Evolutionary conservation across 2,888 invertebrate genomes (phyloP), one percentile per base, ranked within the genome.

Genomic region (Athalia rosae): DNA sequence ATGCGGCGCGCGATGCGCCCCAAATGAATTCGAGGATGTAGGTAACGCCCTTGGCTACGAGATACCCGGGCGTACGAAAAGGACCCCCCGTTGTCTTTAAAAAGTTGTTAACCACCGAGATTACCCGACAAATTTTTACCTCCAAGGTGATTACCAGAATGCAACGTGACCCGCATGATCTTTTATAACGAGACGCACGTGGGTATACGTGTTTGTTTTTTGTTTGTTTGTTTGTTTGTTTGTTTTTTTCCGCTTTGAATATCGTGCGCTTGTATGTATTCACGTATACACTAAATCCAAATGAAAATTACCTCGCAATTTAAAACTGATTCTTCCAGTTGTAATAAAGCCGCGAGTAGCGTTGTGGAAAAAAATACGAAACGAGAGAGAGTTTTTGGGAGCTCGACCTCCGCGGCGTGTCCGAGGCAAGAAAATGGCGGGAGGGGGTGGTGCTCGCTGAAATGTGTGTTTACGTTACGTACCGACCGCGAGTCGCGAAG

Each of bases 391-490:
- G n/a, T 28, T 28, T 28, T 28, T 28, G 28, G 28, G 28, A 56
- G 56, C 71, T 58, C 13, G 13, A 71, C 58, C 13, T 58, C 50
- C 53, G 45, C 64, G 11, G 50, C 2, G 56, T 13, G 45, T 71
- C 56, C 48, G 13, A 58, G 15, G 56, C 77, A 62, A 74, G 77
- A 62, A 67, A 59, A 73, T 74, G 73, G 63, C 15, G 61, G 28
- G 28, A 28, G 28, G 50, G 73, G 77, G 62, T 77, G 71, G 74
- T n/a, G n/a, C n/a, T 63, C 77, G 15, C 74, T 28, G 63, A 77
- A 59, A 71, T n/a, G 45, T 43, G 13, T 28, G 28, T 28, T 28
- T 28, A 28, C 28, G 28, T 28, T 28, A 58, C 45, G 58, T 58
- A 71, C 71, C 56, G 71, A 28, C 41, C 13, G 56, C 71, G 50